phyloP scores from a whole-genome alignment of 2,888 invertebrate species.

The Chrysodeixis includens region DNA sequence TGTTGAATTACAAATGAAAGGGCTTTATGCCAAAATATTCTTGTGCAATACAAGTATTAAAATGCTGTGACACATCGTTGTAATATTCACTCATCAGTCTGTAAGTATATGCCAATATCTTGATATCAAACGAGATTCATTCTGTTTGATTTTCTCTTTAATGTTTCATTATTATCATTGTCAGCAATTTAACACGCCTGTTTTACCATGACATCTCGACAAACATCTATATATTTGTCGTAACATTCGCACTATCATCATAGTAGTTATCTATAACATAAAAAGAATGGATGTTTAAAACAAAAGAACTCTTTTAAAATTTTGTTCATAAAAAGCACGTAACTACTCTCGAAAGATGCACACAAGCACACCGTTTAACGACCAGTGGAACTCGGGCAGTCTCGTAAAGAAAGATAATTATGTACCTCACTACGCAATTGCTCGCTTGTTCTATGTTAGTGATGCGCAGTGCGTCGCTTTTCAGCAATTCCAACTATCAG shows the following conservation, averaged over 20 bases:
- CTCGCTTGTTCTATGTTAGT: slow-evolving; percentile 27
- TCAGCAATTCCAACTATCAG: neutral
- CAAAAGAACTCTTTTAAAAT: neutral
- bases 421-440: slow-evolving; percentile 30
- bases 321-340: neutral
- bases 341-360: slow-evolving; percentile 23
- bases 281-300: neutral
- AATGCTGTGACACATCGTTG: slow-evolving; percentile 12
- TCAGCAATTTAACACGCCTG: neutral
- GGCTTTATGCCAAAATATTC: slow-evolving; percentile 35
- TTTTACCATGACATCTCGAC: neutral
- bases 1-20: slow-evolving; percentile 38
- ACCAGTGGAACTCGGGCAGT: slow-evolving; percentile 39
- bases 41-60: slow-evolving; percentile 9
- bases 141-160: neutral
- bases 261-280: no score
- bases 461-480: slow-evolving; percentile 12
- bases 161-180: no score
- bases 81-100: neutral
- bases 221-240: neutral
- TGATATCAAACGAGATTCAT: neutral
- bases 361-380: slow-evolving; percentile 37
- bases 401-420: slow-evolving; percentile 55
- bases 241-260: no score
- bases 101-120: neutral